phyloP scores from a whole-genome alignment of 30 jellyfish, hydroid and myxozoan species.

The Phacellophora camtschatica region DNA sequence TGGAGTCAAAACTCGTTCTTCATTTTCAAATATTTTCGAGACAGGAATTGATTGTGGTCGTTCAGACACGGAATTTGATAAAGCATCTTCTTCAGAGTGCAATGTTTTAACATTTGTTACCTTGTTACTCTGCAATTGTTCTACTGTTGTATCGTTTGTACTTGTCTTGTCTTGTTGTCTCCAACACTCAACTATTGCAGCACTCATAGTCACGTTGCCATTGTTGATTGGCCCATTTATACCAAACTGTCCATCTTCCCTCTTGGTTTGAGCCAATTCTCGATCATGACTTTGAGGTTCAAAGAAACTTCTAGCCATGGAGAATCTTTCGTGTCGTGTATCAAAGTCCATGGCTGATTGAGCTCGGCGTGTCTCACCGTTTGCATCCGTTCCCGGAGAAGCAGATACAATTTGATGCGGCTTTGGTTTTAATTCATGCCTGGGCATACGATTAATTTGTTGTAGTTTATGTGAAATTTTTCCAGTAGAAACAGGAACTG shows the following conservation, averaged over 20 bases:
- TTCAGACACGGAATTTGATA: background rate
- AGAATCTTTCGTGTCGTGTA: background rate
- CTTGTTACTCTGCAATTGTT: background rate
- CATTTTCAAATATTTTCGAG: background rate
- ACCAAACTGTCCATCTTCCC: background rate
- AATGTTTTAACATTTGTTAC: background rate
- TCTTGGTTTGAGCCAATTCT: background rate
- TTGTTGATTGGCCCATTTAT: background rate
- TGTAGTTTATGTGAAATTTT: background rate
- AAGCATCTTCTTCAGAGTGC: background rate
- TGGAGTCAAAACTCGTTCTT: background rate
- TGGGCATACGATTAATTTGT: background rate
- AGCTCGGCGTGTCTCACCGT: background rate
- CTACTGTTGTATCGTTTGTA: background rate
- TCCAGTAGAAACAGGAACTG: background rate
- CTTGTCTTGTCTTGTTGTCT: background rate
- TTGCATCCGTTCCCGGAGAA: background rate
- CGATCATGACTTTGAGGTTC: background rate
- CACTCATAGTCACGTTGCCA: background rate
- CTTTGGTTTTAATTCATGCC: background rate
- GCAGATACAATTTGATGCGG: background rate
- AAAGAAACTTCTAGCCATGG: slow-evolving; percentile 11
- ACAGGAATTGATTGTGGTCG: background rate
- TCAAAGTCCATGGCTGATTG: background rate
- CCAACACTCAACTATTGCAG: background rate